Conservation (phyloP, 2,888 invertebrate genomes). For the Drosophila paranaensis region DNA sequence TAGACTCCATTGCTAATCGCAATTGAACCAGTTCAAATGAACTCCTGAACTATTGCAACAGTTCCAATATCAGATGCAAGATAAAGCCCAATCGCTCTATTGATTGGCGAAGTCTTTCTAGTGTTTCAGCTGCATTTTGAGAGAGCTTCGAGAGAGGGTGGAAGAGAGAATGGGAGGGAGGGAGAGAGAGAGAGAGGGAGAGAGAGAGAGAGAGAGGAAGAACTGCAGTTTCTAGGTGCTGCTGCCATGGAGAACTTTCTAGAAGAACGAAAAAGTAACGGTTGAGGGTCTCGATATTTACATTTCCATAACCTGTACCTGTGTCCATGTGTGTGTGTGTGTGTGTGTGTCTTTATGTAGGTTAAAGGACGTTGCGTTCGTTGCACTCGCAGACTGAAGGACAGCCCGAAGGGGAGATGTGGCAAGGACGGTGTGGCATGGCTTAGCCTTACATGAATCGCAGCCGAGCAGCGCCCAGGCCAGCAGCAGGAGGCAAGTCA, state of each 20-base stretch:
- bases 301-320: background rate
- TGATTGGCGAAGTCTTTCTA: background rate
- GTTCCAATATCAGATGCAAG: background rate
- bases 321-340: conserved; percentile 3
- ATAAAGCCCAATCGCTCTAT: background rate
- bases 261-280: conserved; percentile 7
- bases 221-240: background rate
- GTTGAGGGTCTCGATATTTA: conserved; percentile 7
- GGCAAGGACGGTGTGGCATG: conserved; percentile 5
- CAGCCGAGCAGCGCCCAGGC: conserved; percentile 20
- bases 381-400: conserved; percentile 75
- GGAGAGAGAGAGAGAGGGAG: background rate
- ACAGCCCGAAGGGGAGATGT: conserved; percentile 41
- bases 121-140: background rate
- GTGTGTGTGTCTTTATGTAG: conserved; percentile 59
- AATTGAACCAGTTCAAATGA: background rate
- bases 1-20: too few species aligned
- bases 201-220: background rate
- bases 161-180: background rate
- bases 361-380: conserved; percentile 76
- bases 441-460: conserved; percentile 63
- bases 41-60: background rate
- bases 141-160: background rate
- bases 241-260: conserved; percentile 4
- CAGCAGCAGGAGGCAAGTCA: conserved; percentile 30